Conservation (phyloP, 2,888 invertebrate species). For the Scaptomyza reducta region DNA sequence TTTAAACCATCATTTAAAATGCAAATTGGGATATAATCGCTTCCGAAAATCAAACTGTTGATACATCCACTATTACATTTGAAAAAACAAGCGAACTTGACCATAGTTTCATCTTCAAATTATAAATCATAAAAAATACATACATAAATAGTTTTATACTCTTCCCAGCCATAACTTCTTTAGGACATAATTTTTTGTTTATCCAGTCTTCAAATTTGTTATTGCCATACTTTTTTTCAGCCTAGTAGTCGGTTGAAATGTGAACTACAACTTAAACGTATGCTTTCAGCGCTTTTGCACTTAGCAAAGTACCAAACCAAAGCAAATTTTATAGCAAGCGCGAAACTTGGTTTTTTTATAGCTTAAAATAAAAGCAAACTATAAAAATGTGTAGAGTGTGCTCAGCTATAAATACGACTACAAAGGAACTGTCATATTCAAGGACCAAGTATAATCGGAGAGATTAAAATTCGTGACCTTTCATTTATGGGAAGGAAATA, state of each 20-base stretch:
- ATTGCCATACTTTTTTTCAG: neutral
- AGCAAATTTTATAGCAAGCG: neutral
- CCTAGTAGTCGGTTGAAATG: neutral
- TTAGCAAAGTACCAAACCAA: constrained; percentile 20
- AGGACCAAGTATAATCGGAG: constrained; percentile 6
- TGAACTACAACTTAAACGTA: neutral
- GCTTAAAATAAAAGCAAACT: neutral
- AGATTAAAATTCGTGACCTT: neutral
- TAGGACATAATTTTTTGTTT: neutral
- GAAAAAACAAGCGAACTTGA: neutral
- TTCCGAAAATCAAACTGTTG: neutral
- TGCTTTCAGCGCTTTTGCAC: neutral
- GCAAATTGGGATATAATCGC: neutral
- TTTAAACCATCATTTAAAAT: neutral
- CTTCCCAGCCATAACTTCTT: neutral
- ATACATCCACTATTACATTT: neutral
- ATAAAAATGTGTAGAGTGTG: neutral
- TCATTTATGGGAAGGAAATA: neutral
- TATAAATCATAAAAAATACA: neutral
- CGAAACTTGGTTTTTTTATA: constrained; percentile 33
- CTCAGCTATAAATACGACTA: constrained; percentile 12
- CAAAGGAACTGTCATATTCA: constrained; percentile 2
- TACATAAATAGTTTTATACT: neutral
- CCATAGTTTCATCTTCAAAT: neutral
- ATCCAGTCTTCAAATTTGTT: neutral